Evolutionary conservation across 1,140 invertebrate genomes (phyloP), one percentile per base, ranked within the genome.

Genomic region (Drosophila ironensis): DNA sequence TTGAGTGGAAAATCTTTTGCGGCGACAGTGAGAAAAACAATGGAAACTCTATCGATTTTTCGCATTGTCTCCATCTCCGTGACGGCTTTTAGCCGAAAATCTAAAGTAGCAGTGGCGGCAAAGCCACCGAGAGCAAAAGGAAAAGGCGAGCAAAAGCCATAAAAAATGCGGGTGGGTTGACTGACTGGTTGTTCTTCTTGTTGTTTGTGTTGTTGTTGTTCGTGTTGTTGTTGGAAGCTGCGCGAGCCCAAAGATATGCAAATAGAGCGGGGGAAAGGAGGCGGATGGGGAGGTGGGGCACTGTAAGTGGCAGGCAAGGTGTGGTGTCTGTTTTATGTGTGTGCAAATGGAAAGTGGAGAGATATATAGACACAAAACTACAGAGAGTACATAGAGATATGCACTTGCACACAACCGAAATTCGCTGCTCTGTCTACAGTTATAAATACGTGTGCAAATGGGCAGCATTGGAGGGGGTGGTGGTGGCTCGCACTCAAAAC

Each of bases 41-140:
- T 74, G 80, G 59, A 44, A 74, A 84, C 80, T 77, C 53, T 84
- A 84, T 84, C 78, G 78, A 84, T 84, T 84, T 82, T 84, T 84
- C 78, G 80, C 80, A 78, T 71, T 84, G 80, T 86, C 80, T 84
- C 38, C 20, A 37, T 8, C 5, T 22, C 12, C 11, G 59, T 64
- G 42, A 41, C 50, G 60, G 78, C 69, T 56, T 82, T 77, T 66
- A 57, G 48, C 70, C 73, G 50, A 84, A 73, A 78, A 78, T 84
- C 57, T 78, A 82, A 82, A 82, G 73, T 84, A 78, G 73, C 80
- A 71, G 28, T 24, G 45, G 33, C 17, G 56, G 53, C 46, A 70
- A 67, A 54, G 59, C 59, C 38, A 22, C 41, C 25, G 57, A 76
- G 60, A 63, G 52, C 33, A 20, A 68, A 63, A 45, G 24, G 41